phyloP scores from a whole-genome alignment of 2,113 vertebrate genomes.

The Struthidea cinerea region DNA sequence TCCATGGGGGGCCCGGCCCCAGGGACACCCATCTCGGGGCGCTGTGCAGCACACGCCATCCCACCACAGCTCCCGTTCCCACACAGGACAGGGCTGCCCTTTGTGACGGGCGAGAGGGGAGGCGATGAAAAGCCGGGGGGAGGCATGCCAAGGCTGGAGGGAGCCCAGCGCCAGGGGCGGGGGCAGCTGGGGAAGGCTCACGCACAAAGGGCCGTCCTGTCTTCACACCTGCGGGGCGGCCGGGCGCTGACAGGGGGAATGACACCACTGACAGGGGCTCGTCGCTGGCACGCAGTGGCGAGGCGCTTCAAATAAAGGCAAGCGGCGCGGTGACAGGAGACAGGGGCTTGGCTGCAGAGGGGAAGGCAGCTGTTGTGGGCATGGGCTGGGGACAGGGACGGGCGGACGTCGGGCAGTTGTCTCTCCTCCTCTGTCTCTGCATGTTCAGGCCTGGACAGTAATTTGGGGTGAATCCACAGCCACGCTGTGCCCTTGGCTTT shows the following conservation, averaged over 20 bases:
- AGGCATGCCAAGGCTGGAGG: slow-evolving; percentile 60
- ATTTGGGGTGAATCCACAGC: neutral
- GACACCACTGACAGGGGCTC: slow-evolving; percentile 67
- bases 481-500: neutral
- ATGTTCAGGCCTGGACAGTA: neutral
- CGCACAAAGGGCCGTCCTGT: slow-evolving; percentile 74
- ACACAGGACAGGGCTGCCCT: slow-evolving; percentile 63
- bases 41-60: neutral
- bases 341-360: neutral
- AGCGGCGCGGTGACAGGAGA: slow-evolving; percentile 35
- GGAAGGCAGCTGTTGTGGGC: neutral
- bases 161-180: neutral
- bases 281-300: slow-evolving; percentile 40
- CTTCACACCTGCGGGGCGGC: slow-evolving; percentile 70
- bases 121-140: neutral
- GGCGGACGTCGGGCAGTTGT: fast-evolving
- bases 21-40: neutral
- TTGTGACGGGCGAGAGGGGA: slow-evolving; percentile 57
- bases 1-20: neutral
- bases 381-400: neutral
- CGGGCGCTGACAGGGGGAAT: slow-evolving; percentile 43
- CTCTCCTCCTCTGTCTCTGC: neutral
- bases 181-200: neutral
- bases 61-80: neutral
- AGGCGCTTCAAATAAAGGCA: slow-evolving; percentile 66